These are phyloP conservation scores for Drosophila infuscata DNA, from an alignment of 2,888 invertebrate species.

Conservation along the genomic window DNA sequence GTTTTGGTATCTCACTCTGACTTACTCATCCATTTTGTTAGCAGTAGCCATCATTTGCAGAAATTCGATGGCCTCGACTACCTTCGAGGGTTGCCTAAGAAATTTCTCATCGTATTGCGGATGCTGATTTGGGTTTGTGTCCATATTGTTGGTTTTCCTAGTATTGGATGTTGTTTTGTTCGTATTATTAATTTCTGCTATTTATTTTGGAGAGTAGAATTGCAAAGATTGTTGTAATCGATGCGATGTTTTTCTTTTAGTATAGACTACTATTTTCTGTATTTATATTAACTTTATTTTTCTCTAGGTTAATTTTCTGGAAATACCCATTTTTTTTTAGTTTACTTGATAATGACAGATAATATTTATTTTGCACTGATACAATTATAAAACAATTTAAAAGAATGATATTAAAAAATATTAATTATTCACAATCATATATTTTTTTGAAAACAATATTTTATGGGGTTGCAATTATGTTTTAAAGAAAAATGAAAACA, in stretches of 20 bases:
- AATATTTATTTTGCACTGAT: background rate
- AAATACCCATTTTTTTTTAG: background rate
- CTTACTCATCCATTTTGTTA: conserved; percentile 52
- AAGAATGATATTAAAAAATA: rapidly evolving
- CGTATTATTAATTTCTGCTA: background rate
- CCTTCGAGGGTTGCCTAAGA: conserved; percentile 30
- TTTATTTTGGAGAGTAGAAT: background rate
- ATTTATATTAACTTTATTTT: background rate
- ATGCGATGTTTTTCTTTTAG: background rate
- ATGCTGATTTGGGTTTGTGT: background rate
- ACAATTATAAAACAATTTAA: background rate
- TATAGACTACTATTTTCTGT: conserved; percentile 1
- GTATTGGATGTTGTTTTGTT: background rate
- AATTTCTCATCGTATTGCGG: conserved; percentile 41
- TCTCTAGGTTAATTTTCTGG: background rate
- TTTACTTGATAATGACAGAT: background rate
- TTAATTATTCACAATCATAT: background rate
- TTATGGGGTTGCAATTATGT: background rate
- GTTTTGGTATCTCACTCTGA: background rate
- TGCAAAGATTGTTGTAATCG: background rate
- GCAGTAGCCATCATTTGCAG: conserved; percentile 20
- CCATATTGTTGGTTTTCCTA: background rate
- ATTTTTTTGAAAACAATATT: background rate
- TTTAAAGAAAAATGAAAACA: background rate
- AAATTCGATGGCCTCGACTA: conserved; percentile 26